phyloP scores from a whole-genome alignment of 2,113 vertebrate species.

The Lasiurus borealis region DNA sequence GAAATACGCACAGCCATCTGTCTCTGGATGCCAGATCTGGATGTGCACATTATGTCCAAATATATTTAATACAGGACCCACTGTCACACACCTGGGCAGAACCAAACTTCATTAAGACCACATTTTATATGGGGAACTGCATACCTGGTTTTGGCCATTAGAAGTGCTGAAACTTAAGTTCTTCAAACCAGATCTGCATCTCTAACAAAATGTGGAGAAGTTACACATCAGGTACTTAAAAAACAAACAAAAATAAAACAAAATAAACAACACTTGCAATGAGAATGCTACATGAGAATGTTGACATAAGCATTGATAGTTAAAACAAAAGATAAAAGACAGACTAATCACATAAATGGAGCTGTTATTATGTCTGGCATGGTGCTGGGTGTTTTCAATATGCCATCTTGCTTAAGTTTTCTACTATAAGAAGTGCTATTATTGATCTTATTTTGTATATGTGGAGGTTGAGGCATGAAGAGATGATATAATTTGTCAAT shows the following conservation, averaged over 20 bases:
- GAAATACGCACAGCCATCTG: background rate
- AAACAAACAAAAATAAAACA: too few relatives aligned
- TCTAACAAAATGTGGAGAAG: background rate
- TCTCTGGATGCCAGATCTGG: background rate
- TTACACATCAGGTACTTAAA: background rate
- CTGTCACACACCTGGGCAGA: background rate
- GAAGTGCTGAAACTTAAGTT: background rate
- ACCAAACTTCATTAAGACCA: background rate
- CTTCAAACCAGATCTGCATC: background rate
- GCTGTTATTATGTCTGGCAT: background rate
- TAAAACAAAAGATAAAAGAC: background rate
- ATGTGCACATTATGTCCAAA: background rate
- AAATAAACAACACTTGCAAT: background rate
- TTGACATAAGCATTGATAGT: background rate
- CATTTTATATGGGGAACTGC: background rate
- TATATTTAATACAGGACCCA: background rate
- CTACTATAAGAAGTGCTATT: too few relatives aligned
- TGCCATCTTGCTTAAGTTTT: background rate
- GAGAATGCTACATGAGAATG: background rate
- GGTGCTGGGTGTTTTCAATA: background rate
- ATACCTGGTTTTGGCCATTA: background rate
- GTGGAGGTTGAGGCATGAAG: background rate
- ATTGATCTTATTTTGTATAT: background rate
- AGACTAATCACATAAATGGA: background rate
- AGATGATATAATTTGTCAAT: background rate